These are phyloP conservation scores for Serinus canaria DNA, from an alignment of 2,113 vertebrate species.

Conservation along the genomic window DNA sequence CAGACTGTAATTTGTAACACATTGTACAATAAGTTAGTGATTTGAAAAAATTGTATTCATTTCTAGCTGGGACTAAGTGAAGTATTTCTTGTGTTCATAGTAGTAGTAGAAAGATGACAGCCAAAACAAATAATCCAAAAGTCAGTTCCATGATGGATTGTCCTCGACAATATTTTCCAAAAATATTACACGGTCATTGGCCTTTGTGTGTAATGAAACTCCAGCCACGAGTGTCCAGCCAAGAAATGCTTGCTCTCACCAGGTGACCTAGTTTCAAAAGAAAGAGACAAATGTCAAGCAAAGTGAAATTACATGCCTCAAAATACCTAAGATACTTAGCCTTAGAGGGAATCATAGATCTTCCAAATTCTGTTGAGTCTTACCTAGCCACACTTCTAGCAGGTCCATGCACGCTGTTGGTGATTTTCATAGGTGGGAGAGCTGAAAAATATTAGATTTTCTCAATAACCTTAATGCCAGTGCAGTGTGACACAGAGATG, in stretches of 20 bases:
- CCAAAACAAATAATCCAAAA: slow-evolving; percentile 1
- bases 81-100: background rate
- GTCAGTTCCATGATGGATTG: background rate
- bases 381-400: background rate
- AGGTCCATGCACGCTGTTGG: accelerated
- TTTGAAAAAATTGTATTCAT: background rate
- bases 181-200: background rate
- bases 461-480: background rate
- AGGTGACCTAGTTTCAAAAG: slow-evolving; percentile 25
- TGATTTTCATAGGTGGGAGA: background rate
- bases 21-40: background rate
- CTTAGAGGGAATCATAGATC: background rate
- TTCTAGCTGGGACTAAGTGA: background rate
- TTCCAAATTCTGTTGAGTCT: background rate
- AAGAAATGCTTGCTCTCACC: slow-evolving; percentile 36
- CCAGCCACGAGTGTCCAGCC: background rate
- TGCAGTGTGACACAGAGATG: background rate
- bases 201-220: slow-evolving; percentile 49
- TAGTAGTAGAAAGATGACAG: background rate
- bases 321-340: slow-evolving; percentile 16
- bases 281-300: slow-evolving; percentile 37
- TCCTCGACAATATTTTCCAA: slow-evolving; percentile 6
- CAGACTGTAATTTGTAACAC: background rate
- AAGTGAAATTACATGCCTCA: background rate
- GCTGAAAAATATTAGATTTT: background rate